These are phyloP conservation scores for Molorchus minor DNA, from an alignment of 2,888 invertebrate species.

Conservation along the genomic window DNA sequence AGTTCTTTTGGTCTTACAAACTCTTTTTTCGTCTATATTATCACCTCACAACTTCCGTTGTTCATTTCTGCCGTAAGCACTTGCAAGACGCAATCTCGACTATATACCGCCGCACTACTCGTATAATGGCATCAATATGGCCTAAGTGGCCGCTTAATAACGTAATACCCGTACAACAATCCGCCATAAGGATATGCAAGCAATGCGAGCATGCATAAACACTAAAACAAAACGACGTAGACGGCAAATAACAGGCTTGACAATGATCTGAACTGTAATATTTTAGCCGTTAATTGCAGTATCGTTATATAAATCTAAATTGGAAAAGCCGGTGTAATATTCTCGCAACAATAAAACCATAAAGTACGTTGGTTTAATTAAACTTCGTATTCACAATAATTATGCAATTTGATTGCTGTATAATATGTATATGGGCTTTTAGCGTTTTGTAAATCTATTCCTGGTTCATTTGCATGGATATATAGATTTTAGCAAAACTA, in stretches of 20 bases:
- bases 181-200: conserved; percentile 30
- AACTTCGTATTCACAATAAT: conserved; percentile 30
- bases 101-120: neutral
- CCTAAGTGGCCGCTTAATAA: conserved; percentile 27
- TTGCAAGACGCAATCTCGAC: conserved; percentile 4
- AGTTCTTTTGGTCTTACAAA: too few relatives aligned
- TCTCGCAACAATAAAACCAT: conserved; percentile 36
- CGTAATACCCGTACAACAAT: conserved; percentile 32
- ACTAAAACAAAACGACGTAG: conserved; percentile 28
- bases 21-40: too few relatives aligned
- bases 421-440: conserved; percentile 27
- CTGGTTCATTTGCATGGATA: conserved; percentile 24
- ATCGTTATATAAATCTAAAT: conserved; percentile 45
- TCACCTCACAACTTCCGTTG: neutral
- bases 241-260: conserved; percentile 39
- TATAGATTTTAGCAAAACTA: conserved; percentile 24
- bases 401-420: conserved; percentile 33
- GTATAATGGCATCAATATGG: conserved; percentile 17
- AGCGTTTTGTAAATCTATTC: conserved; percentile 4
- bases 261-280: conserved; percentile 45
- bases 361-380: conserved; percentile 29
- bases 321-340: conserved; percentile 36
- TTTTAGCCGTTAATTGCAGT: conserved; percentile 42
- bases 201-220: conserved; percentile 24
- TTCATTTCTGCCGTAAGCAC: conserved; percentile 1